Evolutionary conservation across 2,888 invertebrate genomes (phyloP).

Genomic region (Dynastes grantii): DNA sequence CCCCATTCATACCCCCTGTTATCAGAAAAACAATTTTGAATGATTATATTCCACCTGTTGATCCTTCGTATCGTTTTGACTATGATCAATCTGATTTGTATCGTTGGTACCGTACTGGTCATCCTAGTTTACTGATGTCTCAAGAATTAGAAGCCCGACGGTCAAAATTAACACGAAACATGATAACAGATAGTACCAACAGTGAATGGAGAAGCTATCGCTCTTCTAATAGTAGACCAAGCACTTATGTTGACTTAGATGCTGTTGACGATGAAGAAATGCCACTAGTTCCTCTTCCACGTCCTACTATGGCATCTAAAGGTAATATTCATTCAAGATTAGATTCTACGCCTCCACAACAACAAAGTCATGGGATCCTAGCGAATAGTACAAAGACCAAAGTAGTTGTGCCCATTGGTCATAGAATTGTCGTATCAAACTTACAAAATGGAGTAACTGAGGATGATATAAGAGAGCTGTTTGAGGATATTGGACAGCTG

Average conservation of each 20-base stretch:
- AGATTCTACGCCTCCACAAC: conserved; percentile 67
- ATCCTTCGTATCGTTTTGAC: conserved; percentile 42
- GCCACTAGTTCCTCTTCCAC: conserved; percentile 58
- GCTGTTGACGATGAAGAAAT: conserved; percentile 66
- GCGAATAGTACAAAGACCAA: conserved; percentile 69
- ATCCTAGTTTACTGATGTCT: conserved; percentile 41
- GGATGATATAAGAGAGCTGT: conserved; percentile 93
- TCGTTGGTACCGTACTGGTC: conserved; percentile 52
- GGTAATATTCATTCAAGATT: conserved; percentile 70
- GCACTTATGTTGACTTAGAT: conserved; percentile 66
- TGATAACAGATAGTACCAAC: conserved; percentile 38
- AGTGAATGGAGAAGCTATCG: conserved; percentile 54
- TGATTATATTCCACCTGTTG: conserved; percentile 59
- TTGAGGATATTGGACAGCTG: conserved; percentile 93
- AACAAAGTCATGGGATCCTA: conserved; percentile 63
- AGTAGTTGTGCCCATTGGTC: conserved; percentile 76
- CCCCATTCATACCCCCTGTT: conserved; percentile 53
- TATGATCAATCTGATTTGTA: conserved; percentile 54
- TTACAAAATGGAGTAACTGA: conserved; percentile 89
- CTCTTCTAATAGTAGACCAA: conserved; percentile 47
- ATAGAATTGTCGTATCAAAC: conserved; percentile 92
- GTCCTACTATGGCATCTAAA: conserved; percentile 27
- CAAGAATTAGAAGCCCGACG: conserved; percentile 34
- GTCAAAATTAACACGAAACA: conserved; percentile 16
- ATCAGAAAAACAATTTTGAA: conserved; percentile 65